Percentiles rank a stretch among this genome's conserved stretches.
Evolutionary conservation across 64 coral and sea anemone species (phyloP).

Genomic region (Actinia equina): DNA sequence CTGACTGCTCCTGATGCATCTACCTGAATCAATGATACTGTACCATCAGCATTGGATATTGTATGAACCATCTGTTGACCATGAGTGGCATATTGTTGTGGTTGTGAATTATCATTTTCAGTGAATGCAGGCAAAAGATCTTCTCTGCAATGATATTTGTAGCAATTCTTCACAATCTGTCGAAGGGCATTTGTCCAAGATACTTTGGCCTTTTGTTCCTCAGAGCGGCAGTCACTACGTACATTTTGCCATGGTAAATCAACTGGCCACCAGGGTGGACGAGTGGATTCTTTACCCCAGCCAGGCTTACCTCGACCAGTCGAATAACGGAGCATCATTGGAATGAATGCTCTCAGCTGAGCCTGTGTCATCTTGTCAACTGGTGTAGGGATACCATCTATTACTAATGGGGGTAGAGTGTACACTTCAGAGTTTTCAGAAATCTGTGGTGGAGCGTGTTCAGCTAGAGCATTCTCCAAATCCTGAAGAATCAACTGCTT

Average conservation of each 20-base stretch:
- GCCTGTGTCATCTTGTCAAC: constrained; percentile 99
- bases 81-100: constrained; percentile 77
- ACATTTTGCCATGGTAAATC: constrained; percentile 99
- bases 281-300: constrained; percentile 93
- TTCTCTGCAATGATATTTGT: constrained; percentile 94
- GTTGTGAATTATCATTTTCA: constrained; percentile 44
- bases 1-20: constrained; percentile 96
- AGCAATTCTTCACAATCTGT: constrained; percentile 99
- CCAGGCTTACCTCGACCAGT: constrained; percentile 97
- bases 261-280: constrained; percentile 92
- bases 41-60: constrained; percentile 97
- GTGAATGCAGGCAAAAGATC: constrained; percentile 87
- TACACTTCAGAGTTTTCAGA: constrained; percentile 85
- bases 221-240: constrained; percentile 88
- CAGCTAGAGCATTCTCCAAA: constrained; percentile 86
- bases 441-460: constrained; percentile 85
- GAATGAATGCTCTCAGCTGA: constrained; percentile 93
- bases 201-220: constrained; percentile 95
- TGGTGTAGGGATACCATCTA: constrained; percentile 98
- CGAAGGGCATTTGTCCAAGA: constrained; percentile 95
- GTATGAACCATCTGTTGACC: constrained; percentile 97
- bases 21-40: constrained; percentile 92
- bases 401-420: constrained; percentile 80
- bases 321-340: constrained; percentile 95
- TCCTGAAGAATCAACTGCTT: constrained; percentile 90